Evolutionary conservation across 2,113 vertebrate genomes (phyloP).

Genomic region (Oreotragus oreotragus): DNA sequence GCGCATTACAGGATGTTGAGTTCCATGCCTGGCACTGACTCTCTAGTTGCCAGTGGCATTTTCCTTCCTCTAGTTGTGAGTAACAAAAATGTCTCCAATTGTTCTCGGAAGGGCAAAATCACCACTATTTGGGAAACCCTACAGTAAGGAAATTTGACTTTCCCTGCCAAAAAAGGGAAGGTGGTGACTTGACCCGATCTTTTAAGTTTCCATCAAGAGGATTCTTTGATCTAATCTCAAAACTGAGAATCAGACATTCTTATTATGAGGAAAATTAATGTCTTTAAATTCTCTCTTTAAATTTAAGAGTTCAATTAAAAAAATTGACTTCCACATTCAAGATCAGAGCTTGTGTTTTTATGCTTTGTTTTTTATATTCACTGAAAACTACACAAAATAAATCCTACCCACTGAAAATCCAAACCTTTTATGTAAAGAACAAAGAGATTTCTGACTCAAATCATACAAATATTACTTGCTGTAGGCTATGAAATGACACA

Average conservation of each 20-base stretch:
- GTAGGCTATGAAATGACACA: conserved; percentile 31
- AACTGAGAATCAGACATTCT: not conserved
- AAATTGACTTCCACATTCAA: not conserved
- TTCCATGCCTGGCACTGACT: too few species aligned
- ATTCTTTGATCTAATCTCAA: not conserved
- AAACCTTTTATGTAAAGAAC: conserved; percentile 46
- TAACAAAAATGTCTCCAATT: not conserved
- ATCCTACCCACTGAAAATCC: not conserved
- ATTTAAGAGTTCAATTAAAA: not conserved
- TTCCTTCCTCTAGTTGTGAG: not conserved
- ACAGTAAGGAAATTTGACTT: not conserved
- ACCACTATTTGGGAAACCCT: not conserved
- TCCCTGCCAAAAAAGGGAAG: not conserved
- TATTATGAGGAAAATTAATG: not conserved
- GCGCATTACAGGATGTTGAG: not conserved
- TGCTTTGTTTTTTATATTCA: not conserved
- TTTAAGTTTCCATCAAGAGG: not conserved
- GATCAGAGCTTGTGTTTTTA: not conserved
- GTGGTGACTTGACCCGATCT: not conserved
- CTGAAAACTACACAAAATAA: not conserved
- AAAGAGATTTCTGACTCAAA: conserved; percentile 41
- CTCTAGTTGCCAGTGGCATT: not conserved
- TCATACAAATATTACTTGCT: conserved; percentile 62
- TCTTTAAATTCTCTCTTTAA: not conserved
- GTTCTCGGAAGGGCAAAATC: not conserved